Percentiles rank a stretch among this genome's conserved stretches.
Conservation (phyloP, 2,888 invertebrate genomes). For the Gymnosoma rotundatum region DNA sequence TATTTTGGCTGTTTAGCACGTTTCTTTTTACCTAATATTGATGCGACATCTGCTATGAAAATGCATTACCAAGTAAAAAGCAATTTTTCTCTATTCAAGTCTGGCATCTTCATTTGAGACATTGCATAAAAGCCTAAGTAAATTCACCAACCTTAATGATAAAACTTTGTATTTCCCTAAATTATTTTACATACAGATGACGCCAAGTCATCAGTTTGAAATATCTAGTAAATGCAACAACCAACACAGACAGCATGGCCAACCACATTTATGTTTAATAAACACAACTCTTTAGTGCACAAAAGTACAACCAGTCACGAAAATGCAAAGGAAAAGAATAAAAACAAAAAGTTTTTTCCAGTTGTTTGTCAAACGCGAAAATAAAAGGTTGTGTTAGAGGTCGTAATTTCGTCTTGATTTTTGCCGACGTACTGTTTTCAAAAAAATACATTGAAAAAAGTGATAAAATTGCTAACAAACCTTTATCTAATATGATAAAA, state of each 20-base stretch:
- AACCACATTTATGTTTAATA: background rate
- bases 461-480: constrained; percentile 9
- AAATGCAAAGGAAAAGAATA: constrained; percentile 11
- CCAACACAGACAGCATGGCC: background rate
- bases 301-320: constrained; percentile 27
- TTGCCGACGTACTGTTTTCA: constrained; percentile 17
- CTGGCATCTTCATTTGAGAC: no score
- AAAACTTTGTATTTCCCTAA: background rate
- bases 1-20: no score
- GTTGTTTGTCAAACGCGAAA: constrained; percentile 61
- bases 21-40: no score
- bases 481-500: background rate
- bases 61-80: no score
- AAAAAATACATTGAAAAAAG: constrained; percentile 3
- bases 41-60: no score
- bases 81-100: no score
- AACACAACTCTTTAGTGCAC: background rate
- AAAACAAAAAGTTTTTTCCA: constrained; percentile 52
- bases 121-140: background rate
- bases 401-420: background rate
- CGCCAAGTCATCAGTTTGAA: background rate
- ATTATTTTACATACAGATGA: background rate
- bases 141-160: background rate
- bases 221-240: background rate
- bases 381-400: constrained; percentile 37